phyloP scores from a whole-genome alignment of 2,113 vertebrate genomes.

The Trogon melanurus region DNA sequence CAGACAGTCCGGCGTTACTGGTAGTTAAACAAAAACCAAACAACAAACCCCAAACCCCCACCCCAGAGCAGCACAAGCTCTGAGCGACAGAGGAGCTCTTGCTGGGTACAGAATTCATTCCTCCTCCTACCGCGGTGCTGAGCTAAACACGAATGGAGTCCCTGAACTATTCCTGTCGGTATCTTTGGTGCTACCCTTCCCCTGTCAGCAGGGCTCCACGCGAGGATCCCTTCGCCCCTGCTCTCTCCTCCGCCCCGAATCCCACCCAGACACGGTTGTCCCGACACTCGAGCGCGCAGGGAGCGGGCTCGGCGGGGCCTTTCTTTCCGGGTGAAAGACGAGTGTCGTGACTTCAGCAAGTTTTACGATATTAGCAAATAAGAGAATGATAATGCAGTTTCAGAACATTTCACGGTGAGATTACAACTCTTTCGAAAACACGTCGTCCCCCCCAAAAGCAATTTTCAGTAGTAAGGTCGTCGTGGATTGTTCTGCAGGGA shows the following conservation, averaged over 20 bases:
- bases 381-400: not conserved
- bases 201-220: not conserved
- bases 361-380: not conserved
- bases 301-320: not conserved
- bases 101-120: too few relatives aligned
- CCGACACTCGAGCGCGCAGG: not conserved
- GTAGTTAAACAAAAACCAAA: not conserved
- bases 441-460: not conserved
- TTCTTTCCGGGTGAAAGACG: not conserved
- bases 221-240: not conserved
- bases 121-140: not conserved
- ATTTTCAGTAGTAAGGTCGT: conserved; percentile 94
- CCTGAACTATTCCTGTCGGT: not conserved
- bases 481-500: conserved; percentile 91
- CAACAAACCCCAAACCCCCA: too few relatives aligned
- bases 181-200: not conserved
- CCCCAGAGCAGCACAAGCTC: not conserved
- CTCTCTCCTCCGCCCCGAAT: not conserved
- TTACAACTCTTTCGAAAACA: not conserved
- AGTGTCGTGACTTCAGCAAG: not conserved
- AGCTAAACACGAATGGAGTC: not conserved
- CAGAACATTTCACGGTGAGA: conserved; percentile 25
- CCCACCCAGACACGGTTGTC: not conserved
- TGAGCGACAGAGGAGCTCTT: not conserved
- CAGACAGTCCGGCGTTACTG: not conserved